These are phyloP conservation scores for Bostrychus sinensis DNA, from an alignment of 2,113 vertebrate genomes.

Conservation along the genomic window DNA sequence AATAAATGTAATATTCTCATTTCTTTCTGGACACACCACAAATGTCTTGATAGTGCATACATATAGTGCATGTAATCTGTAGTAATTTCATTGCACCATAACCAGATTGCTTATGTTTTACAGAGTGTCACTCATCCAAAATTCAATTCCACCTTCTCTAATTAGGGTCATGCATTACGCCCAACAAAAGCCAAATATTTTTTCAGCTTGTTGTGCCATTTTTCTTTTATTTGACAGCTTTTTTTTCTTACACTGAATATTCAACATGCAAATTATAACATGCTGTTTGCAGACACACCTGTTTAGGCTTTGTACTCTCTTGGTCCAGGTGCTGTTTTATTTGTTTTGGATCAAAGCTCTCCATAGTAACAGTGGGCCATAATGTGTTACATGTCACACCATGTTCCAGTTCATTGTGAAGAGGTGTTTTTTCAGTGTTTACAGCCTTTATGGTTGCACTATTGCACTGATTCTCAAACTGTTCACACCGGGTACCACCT, in stretches of 20 bases:
- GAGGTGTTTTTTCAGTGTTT: constrained; percentile 23
- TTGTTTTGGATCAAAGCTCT: constrained; percentile 58
- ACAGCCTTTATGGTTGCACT: not conserved
- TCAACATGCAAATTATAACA: constrained; percentile 48
- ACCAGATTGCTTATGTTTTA: constrained; percentile 64
- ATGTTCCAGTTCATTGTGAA: constrained; percentile 30
- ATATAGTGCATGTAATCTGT: constrained; percentile 63
- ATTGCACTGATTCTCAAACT: not conserved
- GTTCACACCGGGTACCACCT: not conserved
- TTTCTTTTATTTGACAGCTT: constrained; percentile 13
- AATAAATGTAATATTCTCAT: too few species aligned
- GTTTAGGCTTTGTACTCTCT: constrained; percentile 31
- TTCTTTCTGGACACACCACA: constrained; percentile 12
- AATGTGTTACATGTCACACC: constrained; percentile 47
- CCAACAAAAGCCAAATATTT: constrained; percentile 68
- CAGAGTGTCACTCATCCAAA: constrained; percentile 62
- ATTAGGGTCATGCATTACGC: constrained; percentile 71
- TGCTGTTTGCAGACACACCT: constrained; percentile 35
- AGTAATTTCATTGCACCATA: constrained; percentile 66
- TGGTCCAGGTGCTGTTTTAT: constrained; percentile 58
- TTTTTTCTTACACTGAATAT: constrained; percentile 44
- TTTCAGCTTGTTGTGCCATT: constrained; percentile 58
- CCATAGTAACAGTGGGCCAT: constrained; percentile 49
- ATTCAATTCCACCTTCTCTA: constrained; percentile 67
- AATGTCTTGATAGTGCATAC: constrained; percentile 40